Evolutionary conservation across 2,113 vertebrate genomes (phyloP).

Genomic region (Toxostoma redivivum): DNA sequence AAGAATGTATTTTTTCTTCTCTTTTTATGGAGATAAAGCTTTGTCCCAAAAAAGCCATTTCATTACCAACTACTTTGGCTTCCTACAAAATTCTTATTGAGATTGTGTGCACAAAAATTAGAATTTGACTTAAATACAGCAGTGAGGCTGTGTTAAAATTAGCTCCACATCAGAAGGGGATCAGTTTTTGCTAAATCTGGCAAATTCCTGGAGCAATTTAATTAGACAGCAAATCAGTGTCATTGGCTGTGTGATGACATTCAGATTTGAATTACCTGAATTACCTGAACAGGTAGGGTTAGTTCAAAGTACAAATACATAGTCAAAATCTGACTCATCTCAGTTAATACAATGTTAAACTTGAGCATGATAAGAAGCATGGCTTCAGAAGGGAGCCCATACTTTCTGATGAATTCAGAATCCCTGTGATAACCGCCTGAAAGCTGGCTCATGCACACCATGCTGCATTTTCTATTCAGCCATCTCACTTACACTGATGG

Average conservation of each 20-base stretch:
- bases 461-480: background rate
- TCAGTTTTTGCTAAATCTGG: background rate
- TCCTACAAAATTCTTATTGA: background rate
- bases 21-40: background rate
- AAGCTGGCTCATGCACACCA: background rate
- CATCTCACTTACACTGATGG: constrained; percentile 86
- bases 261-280: background rate
- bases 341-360: background rate
- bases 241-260: background rate
- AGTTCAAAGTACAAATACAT: background rate
- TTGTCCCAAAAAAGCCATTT: background rate
- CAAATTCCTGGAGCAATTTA: background rate
- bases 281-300: background rate
- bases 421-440: background rate
- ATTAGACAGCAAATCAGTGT: background rate
- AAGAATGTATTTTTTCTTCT: background rate
- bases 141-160: background rate
- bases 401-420: background rate
- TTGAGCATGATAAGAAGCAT: background rate
- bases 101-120: background rate
- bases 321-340: background rate
- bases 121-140: background rate
- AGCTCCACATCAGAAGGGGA: background rate
- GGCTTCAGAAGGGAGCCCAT: background rate
- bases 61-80: background rate